Evolutionary conservation across 2,888 invertebrate genomes (phyloP).

Genomic region (Gasteruption jaculator): DNA sequence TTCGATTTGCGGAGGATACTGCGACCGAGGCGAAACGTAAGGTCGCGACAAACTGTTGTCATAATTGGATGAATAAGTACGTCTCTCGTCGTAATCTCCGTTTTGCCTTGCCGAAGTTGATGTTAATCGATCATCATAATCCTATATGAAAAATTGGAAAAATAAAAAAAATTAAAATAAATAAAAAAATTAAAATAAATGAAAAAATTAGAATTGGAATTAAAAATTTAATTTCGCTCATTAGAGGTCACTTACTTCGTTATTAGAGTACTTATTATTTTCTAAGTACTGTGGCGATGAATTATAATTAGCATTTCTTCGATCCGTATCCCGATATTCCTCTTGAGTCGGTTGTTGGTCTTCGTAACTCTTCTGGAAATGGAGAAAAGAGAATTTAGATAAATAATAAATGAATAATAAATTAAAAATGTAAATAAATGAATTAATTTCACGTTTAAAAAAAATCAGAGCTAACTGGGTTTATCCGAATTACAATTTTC

Average conservation of each 20-base stretch:
- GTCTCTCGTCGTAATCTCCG: constrained; percentile 38
- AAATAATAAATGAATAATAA: constrained; percentile 1
- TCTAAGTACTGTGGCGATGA: constrained; percentile 41
- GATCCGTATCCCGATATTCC: constrained; percentile 44
- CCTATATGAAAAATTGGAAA: constrained; percentile 24
- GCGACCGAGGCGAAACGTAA: constrained; percentile 35
- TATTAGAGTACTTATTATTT: constrained; percentile 43
- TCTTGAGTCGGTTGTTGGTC: constrained; percentile 35
- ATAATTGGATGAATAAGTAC: constrained; percentile 30
- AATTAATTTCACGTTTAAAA: no score
- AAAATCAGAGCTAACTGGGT: no score
- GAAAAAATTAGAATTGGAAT: no score
- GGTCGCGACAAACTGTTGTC: no score
- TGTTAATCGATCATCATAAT: constrained; percentile 32
- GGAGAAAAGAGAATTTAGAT: constrained; percentile 1
- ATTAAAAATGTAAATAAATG: not conserved
- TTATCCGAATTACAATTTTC: no score
- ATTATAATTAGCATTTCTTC: constrained; percentile 47
- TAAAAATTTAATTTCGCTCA: no score
- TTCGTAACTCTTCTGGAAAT: constrained; percentile 41
- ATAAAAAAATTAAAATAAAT: constrained; percentile 6
- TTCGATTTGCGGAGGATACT: constrained; percentile 32
- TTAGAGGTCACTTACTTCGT: constrained; percentile 39
- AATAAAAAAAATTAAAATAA: constrained; percentile 9
- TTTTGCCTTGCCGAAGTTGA: constrained; percentile 30